Evolutionary conservation across 1,140 invertebrate species (phyloP).

Genomic region (Neodiprion lecontei): DNA sequence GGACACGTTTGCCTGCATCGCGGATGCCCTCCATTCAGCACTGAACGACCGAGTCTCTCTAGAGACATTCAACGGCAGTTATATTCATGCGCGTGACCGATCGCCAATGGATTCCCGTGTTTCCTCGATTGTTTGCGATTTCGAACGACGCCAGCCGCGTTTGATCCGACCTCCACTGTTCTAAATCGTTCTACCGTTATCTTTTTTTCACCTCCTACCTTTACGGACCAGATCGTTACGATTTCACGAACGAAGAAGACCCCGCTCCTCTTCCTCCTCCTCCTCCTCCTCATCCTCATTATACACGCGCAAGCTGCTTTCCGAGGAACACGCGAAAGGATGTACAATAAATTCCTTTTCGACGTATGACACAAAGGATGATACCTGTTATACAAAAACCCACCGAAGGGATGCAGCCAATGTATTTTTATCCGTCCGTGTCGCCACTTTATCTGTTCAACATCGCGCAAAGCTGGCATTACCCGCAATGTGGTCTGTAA

Average conservation of each 20-base stretch:
- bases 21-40: conserved; percentile 16
- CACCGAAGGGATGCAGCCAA: neutral
- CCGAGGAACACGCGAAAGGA: neutral
- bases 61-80: conserved; percentile 39
- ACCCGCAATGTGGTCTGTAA: no score
- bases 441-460: neutral
- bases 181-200: conserved; percentile 42
- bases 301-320: neutral
- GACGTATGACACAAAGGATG: neutral
- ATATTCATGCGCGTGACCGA: conserved; percentile 51
- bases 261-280: no score
- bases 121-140: conserved; percentile 48
- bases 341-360: neutral
- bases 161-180: conserved; percentile 37
- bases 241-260: neutral
- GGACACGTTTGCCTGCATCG: neutral
- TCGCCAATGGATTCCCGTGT: conserved; percentile 42
- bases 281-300: neutral
- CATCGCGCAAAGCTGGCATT: neutral
- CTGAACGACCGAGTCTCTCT: conserved; percentile 10
- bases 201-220: conserved; percentile 31
- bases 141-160: conserved; percentile 32
- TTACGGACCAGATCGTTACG: conserved; percentile 38
- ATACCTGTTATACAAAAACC: no score
- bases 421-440: neutral